A percentile compares a stretch with the other conserved stretches of the same genome.
Conservation (phyloP, 1,140 invertebrate genomes). For the Ectropis grisescens region DNA sequence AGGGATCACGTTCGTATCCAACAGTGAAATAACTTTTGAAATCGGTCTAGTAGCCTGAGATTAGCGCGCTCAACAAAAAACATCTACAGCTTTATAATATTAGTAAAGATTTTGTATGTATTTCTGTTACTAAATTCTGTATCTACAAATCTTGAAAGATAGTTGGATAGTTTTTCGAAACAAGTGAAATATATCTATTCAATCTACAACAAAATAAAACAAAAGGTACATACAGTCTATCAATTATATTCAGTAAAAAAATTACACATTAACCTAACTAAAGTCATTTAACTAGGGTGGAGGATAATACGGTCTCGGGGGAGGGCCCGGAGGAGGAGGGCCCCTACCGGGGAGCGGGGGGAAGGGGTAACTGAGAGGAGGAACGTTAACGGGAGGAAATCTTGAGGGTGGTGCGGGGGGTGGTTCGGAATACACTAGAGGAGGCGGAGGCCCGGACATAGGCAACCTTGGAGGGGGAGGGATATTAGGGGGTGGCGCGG, state of each 20-base stretch:
- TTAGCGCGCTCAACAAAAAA: no score
- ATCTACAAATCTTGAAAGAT: no score
- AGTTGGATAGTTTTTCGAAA: no score
- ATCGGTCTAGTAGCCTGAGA: no score
- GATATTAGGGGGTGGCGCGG: constrained; percentile 36
- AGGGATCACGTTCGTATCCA: no score
- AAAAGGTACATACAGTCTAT: constrained; percentile 22
- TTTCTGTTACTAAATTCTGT: no score
- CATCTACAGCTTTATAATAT: no score
- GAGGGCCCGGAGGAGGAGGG: constrained; percentile 30
- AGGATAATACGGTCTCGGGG: constrained; percentile 61
- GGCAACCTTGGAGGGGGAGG: constrained; percentile 24
- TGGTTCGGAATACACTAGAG: constrained; percentile 34
- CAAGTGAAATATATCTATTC: no score
- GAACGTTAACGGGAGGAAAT: constrained; percentile 41
- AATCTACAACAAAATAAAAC: constrained; percentile 25
- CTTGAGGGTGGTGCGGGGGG: constrained; percentile 25
- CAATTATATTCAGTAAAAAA: constrained; percentile 50
- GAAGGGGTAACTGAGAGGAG: constrained; percentile 47
- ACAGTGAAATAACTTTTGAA: no score
- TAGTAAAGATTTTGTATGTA: no score
- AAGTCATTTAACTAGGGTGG: constrained; percentile 44
- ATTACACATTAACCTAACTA: constrained; percentile 39
- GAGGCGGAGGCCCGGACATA: constrained; percentile 20
- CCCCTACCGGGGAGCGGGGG: constrained; percentile 31